Base-by-base conservation (phyloP, 2,113 vertebrate species). In the Entomyzon cyanotis region DNA sequence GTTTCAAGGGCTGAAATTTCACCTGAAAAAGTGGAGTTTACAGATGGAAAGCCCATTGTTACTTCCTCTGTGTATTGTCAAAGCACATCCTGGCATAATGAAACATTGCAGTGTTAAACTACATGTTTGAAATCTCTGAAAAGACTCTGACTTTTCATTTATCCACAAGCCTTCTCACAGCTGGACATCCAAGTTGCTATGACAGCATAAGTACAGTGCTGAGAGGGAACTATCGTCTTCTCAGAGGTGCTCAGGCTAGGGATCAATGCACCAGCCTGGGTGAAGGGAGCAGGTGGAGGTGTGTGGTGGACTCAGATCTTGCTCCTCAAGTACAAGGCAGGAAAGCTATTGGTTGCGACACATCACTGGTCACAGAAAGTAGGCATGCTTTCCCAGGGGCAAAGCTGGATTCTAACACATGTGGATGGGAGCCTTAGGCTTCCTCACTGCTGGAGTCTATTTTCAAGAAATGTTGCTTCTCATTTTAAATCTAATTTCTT, bases 1-100 rank as follows among this genome's bases (percentile, higher is more conserved):
- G 41, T 94, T 97, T 96, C 91, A 87, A 70, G 87, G 81, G 62
- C 33, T 92, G 79, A 90, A 90, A 94, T 95, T 94, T 96, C 64
- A 90, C 53, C n/a, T 81, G 42, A 74, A 87, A 23, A 94, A 85
- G 73, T 73, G 5, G 39, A 79, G 7, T 88, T 93, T 87, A 49
- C 88, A 92, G 94, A 64, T 0, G 0, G 50, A 93, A 87, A 84
- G 20, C 31, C 15, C 12, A 23, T 37, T 1, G 2, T 81, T 90
- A 64, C 37, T 89, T 92, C 71, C 90, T 87, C 58, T 88, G n/a
- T n/a, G 21, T 70, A 46, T 58, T 5, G 24, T 83, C 60, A 70
- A 75, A 77, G 14, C 21, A 63, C 49, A 81, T 89, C n/a, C 31
- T 81, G 35, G 52, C 59, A 39, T 59, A 86, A 91, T 75, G 71